Percentiles rank a stretch among this genome's conserved stretches.
Evolutionary conservation across 1,140 invertebrate genomes (phyloP).

Genomic region (Bombus consobrinus): DNA sequence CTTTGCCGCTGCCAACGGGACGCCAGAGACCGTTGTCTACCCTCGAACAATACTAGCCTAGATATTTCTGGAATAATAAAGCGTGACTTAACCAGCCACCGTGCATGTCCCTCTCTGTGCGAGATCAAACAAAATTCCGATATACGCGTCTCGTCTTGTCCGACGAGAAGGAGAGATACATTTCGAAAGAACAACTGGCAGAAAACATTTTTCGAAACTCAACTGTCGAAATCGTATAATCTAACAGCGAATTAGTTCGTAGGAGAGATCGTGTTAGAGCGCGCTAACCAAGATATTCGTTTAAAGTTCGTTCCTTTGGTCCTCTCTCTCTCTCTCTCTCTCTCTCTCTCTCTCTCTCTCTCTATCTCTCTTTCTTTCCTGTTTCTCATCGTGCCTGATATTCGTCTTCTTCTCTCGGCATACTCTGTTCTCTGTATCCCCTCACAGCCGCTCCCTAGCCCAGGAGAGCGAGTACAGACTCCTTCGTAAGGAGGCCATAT

Average conservation of each 20-base stretch:
- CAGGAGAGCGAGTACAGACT: slow-evolving; percentile 67
- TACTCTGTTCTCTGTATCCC: slow-evolving; percentile 26
- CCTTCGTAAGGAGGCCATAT: slow-evolving; percentile 80
- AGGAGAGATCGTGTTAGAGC: background rate
- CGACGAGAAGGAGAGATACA: background rate
- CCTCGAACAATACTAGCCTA: slow-evolving; percentile 24
- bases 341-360: slow-evolving; percentile 27
- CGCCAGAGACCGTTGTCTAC: slow-evolving; percentile 22
- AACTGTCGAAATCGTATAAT: background rate
- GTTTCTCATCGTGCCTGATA: slow-evolving; percentile 3
- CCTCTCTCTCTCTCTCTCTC: background rate
- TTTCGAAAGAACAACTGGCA: background rate
- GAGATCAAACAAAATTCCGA: background rate
- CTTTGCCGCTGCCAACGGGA: slow-evolving; percentile 24
- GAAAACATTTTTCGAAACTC: background rate
- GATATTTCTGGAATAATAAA: slow-evolving; percentile 30
- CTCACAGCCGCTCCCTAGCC: slow-evolving; percentile 50
- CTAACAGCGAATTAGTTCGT: background rate
- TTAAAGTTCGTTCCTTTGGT: slow-evolving; percentile 42
- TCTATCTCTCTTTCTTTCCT: slow-evolving; percentile 8
- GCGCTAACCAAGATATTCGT: slow-evolving; percentile 6
- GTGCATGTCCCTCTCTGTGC: background rate
- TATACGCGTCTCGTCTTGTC: background rate
- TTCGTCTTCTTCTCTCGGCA: slow-evolving; percentile 29
- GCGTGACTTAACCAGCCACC: background rate